Evolutionary conservation across 2,797 vertebrate species (phyloP).

Genomic region (Anableps anableps): DNA sequence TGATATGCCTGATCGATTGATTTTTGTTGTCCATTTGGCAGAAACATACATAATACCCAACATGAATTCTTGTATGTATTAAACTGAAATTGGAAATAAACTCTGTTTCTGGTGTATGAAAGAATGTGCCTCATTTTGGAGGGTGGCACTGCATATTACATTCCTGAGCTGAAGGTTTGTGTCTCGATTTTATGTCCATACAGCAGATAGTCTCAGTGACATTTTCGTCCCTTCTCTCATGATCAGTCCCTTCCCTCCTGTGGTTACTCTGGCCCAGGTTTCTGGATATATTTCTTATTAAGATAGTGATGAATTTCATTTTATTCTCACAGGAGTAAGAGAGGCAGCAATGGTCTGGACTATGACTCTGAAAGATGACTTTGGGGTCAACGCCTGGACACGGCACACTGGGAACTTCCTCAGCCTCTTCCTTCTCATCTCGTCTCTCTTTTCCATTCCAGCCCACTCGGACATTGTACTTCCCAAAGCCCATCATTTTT

Average conservation of each 20-base stretch:
- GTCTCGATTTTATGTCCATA: slow-evolving; percentile 9
- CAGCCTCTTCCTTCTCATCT: slow-evolving; percentile 77
- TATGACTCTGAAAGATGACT: slow-evolving; percentile 91
- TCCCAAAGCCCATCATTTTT: slow-evolving; percentile 86
- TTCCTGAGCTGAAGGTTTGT: slow-evolving; percentile 33
- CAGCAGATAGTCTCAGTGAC: slow-evolving; percentile 14
- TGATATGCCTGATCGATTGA: slow-evolving; percentile 17
- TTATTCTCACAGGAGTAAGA: slow-evolving; percentile 84
- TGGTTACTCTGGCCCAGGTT: slow-evolving; percentile 13
- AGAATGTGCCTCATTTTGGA: slow-evolving; percentile 19
- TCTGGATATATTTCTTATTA: slow-evolving; percentile 32
- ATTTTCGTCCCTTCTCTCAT: slow-evolving; percentile 12
- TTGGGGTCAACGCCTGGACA: slow-evolving; percentile 82
- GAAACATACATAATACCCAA: slow-evolving; percentile 15
- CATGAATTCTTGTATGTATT: neutral
- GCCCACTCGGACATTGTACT: slow-evolving; percentile 83
- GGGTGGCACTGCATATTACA: slow-evolving; percentile 40
- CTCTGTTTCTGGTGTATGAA: slow-evolving; percentile 5
- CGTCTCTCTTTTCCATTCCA: slow-evolving; percentile 83
- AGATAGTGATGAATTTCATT: slow-evolving; percentile 54
- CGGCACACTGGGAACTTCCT: slow-evolving; percentile 79
- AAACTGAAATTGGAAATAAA: neutral
- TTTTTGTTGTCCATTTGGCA: slow-evolving; percentile 47
- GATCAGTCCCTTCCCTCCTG: slow-evolving; percentile 3
- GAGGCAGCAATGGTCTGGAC: slow-evolving; percentile 87